These are phyloP conservation scores for Trinectes maculatus DNA, from an alignment of 2,113 vertebrate genomes.

Conservation along the genomic window DNA sequence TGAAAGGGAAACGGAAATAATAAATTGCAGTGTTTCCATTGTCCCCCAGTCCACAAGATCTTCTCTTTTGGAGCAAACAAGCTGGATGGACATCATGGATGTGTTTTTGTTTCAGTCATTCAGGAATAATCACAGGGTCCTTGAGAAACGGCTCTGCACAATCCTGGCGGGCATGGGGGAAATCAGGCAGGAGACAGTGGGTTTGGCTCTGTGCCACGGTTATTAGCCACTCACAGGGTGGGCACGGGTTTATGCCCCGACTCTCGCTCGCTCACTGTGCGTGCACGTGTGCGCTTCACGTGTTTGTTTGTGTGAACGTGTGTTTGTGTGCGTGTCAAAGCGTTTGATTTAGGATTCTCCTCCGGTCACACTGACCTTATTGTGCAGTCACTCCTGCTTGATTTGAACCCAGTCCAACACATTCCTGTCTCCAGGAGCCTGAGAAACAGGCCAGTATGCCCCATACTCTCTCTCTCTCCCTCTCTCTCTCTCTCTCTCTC, in stretches of 20 bases:
- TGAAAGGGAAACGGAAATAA: no score
- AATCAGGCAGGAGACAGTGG: slow-evolving; percentile 85
- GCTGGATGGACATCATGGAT: slow-evolving; percentile 33
- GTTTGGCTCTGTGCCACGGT: slow-evolving; percentile 83
- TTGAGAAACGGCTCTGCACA: slow-evolving; percentile 70
- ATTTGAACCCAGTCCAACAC: slow-evolving; percentile 74
- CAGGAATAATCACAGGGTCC: slow-evolving; percentile 68
- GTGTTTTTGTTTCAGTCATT: slow-evolving; percentile 60
- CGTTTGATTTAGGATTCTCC: slow-evolving; percentile 60
- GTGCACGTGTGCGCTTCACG: slow-evolving; percentile 63
- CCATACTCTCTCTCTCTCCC: slow-evolving; percentile 4
- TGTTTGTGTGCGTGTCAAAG: slow-evolving; percentile 52
- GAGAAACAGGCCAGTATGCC: slow-evolving; percentile 55
- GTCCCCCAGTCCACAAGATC: slow-evolving; percentile 43
- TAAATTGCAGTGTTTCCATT: slow-evolving; percentile 48
- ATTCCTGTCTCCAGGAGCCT: slow-evolving; percentile 67
- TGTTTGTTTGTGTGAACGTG: slow-evolving; percentile 67
- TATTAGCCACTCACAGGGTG: slow-evolving; percentile 79
- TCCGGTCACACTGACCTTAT: slow-evolving; percentile 78
- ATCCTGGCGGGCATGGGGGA: slow-evolving; percentile 75
- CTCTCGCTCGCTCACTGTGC: slow-evolving; percentile 72
- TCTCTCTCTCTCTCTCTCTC: slow-evolving; percentile 18
- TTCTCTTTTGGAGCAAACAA: slow-evolving; percentile 41
- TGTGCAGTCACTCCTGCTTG: slow-evolving; percentile 76
- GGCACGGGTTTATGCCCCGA: slow-evolving; percentile 67